Evolutionary conservation across 2,113 vertebrate genomes (phyloP), one percentile per base, ranked within the genome.

Genomic region (Neolamprologus hecqui): DNA sequence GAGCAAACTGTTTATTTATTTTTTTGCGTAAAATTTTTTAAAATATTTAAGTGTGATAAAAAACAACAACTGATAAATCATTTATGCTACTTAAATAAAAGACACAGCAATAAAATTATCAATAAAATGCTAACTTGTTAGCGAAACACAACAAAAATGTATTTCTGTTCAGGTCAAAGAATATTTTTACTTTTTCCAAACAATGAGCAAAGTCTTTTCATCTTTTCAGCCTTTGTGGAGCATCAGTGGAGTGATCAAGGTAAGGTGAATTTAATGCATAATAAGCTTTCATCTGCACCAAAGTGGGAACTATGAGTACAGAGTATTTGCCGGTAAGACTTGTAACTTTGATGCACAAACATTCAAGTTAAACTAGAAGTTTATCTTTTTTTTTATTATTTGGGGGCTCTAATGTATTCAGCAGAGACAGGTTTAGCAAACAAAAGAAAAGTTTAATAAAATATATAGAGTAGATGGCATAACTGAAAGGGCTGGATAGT

Each of bases 21-120:
- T 60, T 60, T 60, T 60, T 60, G 3, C 5, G 1, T 73, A 10
- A 45, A 26, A 9, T 2, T 1, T 1, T 2, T 1, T 0, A 2
- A 45, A 45, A 73, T 10, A 45, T 45, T 10, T 1, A 17, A 45
- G 21, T 45, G 8, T 73, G 68, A 14, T 45, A 26, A 70, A 42
- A 37, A 37, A 12, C 4, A 65, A n/a, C 3, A 35, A 65, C 10
- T 12, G 60, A 65, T 37, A n/a, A 37, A 65, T 12, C 31, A 65
- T 0, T n/a, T 65, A 37, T n/a, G 19, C 31, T 65, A 65, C 2
- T 21, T 40, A 68, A 40, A 68, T 68, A 23, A 70, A 6, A 28
- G 5, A 75, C 6, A 70, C 5, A 4, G 35, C 35, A 68, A 68
- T 68, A 0, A 3, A 73, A 73, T 45, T 42, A 4, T 4, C 8